Conservation (phyloP, 2,888 invertebrate species). For the Adelphocoris suturalis region DNA sequence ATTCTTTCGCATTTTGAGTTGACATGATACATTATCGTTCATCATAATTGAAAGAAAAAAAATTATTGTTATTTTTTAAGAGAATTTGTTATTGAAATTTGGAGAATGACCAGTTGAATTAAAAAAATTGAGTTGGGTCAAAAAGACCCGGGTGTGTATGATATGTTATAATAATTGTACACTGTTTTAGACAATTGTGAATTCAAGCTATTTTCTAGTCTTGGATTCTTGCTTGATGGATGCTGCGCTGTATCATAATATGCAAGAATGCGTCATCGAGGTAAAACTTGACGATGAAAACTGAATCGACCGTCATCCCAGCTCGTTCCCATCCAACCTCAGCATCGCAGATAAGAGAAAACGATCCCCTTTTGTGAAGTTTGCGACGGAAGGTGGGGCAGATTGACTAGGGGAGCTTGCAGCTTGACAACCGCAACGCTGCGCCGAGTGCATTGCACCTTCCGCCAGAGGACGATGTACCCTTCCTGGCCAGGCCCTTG, state of each 20-base stretch:
- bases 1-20: no score
- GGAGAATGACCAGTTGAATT: no score
- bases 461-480: conserved; percentile 63
- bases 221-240: background rate
- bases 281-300: background rate
- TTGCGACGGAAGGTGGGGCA: background rate
- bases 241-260: background rate
- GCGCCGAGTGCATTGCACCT: conserved; percentile 63
- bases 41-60: no score
- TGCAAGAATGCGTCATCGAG: background rate
- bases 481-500: conserved; percentile 59
- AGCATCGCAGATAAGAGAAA: conserved; percentile 17
- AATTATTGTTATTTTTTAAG: no score
- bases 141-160: no score
- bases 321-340: background rate
- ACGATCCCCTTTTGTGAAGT: background rate
- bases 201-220: no score
- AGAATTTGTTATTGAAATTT: no score
- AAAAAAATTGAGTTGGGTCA: no score
- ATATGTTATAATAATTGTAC: no score
- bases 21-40: no score
- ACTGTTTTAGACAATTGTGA: no score
- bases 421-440: conserved; percentile 8
- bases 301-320: background rate
- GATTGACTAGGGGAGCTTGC: conserved; percentile 35